These are phyloP conservation scores for Catocala fraxini DNA, from an alignment of 2,888 invertebrate species.

Conservation along the genomic window DNA sequence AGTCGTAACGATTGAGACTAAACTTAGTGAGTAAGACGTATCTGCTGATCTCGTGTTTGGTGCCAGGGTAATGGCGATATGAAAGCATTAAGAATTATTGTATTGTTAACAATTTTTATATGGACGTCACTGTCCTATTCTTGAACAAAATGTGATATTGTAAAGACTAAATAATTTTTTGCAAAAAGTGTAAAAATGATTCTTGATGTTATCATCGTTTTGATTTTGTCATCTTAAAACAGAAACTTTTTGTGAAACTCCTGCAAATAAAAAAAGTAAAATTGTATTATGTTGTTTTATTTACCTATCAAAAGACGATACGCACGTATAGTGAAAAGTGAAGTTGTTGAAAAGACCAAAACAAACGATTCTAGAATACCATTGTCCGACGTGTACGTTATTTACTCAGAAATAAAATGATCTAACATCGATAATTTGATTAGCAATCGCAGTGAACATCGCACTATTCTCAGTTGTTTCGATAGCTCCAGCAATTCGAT, in stretches of 20 bases:
- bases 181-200: conserved; percentile 80
- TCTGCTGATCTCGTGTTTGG: conserved; percentile 84
- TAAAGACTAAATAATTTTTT: conserved; percentile 82
- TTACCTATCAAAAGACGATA: background rate
- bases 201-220: conserved; percentile 87
- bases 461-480: too few relatives aligned
- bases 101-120: conserved; percentile 83
- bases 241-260: conserved; percentile 84
- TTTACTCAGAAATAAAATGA: too few relatives aligned
- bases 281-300: conserved; percentile 47
- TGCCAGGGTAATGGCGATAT: conserved; percentile 80
- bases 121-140: conserved; percentile 85
- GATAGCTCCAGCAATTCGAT: too few relatives aligned
- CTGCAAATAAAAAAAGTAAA: conserved; percentile 80
- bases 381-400: too few relatives aligned
- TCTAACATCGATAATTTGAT: too few relatives aligned
- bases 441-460: too few relatives aligned
- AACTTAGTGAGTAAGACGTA: conserved; percentile 75
- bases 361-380: too few relatives aligned
- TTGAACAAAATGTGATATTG: conserved; percentile 86
- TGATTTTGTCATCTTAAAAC: conserved; percentile 84
- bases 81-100: conserved; percentile 87
- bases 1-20: conserved; percentile 78
- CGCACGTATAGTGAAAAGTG: too few relatives aligned
- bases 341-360: too few relatives aligned